phyloP scores from a whole-genome alignment of 2,113 vertebrate genomes.

The Carassius auratus region DNA sequence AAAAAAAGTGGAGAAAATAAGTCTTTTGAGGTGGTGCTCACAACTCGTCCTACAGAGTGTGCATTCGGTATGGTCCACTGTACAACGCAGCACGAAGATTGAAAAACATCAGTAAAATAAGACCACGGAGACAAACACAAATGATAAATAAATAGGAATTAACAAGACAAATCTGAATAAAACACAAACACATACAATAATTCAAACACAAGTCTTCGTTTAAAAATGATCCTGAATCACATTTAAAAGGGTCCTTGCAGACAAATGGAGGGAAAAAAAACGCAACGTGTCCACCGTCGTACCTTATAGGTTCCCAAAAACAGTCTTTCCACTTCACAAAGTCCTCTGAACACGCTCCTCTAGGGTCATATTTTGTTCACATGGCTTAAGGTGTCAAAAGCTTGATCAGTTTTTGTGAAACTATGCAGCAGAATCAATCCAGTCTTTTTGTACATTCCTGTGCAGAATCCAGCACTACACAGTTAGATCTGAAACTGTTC shows the following conservation, averaged over 20 bases:
- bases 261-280: not conserved
- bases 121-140: conserved; percentile 19
- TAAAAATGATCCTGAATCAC: conserved; percentile 32
- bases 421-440: conserved; percentile 30
- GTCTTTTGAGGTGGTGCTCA: conserved; percentile 9
- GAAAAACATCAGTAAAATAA: conserved; percentile 21
- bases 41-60: conserved; percentile 21
- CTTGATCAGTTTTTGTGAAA: conserved; percentile 31
- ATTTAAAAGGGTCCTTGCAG: conserved; percentile 23
- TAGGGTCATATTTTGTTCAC: not conserved
- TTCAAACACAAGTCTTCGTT: not conserved
- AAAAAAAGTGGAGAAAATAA: conserved; percentile 29
- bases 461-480: conserved; percentile 61
- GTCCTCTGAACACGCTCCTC: not conserved
- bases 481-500: conserved; percentile 14
- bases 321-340: not conserved
- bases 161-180: not conserved
- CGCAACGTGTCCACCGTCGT: not conserved
- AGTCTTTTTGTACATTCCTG: conserved; percentile 52
- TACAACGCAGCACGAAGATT: conserved; percentile 31
- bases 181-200: not conserved
- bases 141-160: conserved; percentile 38
- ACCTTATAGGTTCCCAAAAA: not conserved
- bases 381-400: conserved; percentile 46
- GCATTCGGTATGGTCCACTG: conserved; percentile 40